Base-by-base conservation (phyloP, 2,113 vertebrate species). In the Petrocephalus microphthalmus region DNA sequence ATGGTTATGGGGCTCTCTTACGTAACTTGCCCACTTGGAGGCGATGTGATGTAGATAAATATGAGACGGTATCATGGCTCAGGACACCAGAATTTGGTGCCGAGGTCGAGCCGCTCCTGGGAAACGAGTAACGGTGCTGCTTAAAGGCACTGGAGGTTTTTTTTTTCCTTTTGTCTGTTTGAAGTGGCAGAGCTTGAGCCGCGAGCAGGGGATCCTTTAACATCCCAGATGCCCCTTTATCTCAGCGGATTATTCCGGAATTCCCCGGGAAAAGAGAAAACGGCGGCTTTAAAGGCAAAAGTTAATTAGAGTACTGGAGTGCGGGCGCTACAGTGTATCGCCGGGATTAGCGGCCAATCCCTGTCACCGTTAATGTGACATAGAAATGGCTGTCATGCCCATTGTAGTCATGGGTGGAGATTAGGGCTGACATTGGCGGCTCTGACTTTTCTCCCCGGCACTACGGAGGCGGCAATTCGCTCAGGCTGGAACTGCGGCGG, bases 361-460 rank as follows among this genome's bases (percentile, higher is more conserved):
- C 89, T 88, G 92, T 90, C 92, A 85, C 89, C 88, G 74, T 60
- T 33, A 89, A 91, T 29, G 86, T 7, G 56, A 67, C 60, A 67
- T 29, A 64, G 60, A n/a, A 67, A 29, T 29, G 60, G 25, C 92
- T 92, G 93, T 91, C 93, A 88, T 90, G 89, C 91, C 89, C 88
- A 91, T 93, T 90, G 93, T 84, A 93, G 54, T 88, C 92, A 91
- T 93, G 92, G 89, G 90, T 90, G 54, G 85, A 92, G 92, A 94
- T 93, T 91, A 20, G 92, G 92, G 93, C 94, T 94, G 94, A 94
- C 94, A 92, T 90, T 90, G 93, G 93, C 92, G 93, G 71, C 84
- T 2, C 92, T 94, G 94, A 95, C 95, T 95, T 95, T 95, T 95
- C 91, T 94, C 93, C 89, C 91, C 4, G 94, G 90, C 93, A 29